Evolutionary conservation across 2,113 vertebrate species (phyloP), one percentile per base, ranked within the genome.

Genomic region (Heteronetta atricapilla): DNA sequence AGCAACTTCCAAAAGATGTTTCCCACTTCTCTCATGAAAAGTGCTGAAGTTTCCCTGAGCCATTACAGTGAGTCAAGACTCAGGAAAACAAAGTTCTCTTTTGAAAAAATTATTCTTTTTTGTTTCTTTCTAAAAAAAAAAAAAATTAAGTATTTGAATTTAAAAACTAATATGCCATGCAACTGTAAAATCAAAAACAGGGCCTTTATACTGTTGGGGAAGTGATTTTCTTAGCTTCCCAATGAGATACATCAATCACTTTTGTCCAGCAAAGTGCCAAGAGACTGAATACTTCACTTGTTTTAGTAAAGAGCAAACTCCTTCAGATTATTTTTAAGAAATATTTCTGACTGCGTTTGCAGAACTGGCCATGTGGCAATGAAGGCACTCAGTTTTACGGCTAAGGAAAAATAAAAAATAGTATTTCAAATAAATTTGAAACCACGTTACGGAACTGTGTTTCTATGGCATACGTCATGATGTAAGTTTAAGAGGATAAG

Each of bases 281-380:
- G 38, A 94, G 13, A 84, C 20, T 11, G n/a, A 92, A 82, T 48
- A 46, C 6, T 68, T 72, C 34, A 11, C 38, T 86, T 90, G 58
- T 88, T 89, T 93, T 85, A 86, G 34, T 34, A 68, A 56, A 62
- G 12, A 62, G 28, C 26, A 83, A 95, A 31, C 2, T 84, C 23
- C 17, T 91, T 82, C 34, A 40, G 53, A 36, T 64, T 92, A 84
- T 86, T 93, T 93, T 90, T 36, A 84, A 88, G 25, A 79, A 86
- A 70, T 21, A 7, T 83, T 69, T 66, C 80, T 59, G 52, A 5
- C 28, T 90, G 38, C 40, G 52, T 88, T 78, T 84, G 56, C 58
- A 87, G 79, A 95, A 72, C 83, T 75, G 77, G 20, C 38, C 42
- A 17, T 59, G 60, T 74, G 56, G 15, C 68, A 84, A 76, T 58